Base-by-base conservation (phyloP, 2,888 invertebrate genomes). In the Phragmatobia fuliginosa region DNA sequence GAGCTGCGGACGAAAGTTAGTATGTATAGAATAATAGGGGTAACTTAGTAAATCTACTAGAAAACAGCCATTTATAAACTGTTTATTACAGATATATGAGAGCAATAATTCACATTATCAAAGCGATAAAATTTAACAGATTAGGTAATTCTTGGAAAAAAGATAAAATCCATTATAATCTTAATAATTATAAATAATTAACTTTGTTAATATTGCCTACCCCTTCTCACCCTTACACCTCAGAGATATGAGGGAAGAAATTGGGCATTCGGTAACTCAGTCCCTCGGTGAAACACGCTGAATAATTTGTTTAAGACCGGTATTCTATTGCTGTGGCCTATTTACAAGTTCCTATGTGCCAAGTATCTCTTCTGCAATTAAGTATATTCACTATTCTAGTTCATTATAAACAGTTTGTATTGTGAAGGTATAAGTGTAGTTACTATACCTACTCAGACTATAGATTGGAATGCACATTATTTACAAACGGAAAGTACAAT, bases 401-500 rank as follows among this genome's bases (percentile, higher is more conserved):
- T 0, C 2, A 11, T 52, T 0, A 25, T 25, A 52, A 25, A 25
- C 25, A n/a, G n/a, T n/a, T 25, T 25, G 10, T 25, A 14, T 3
- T 14, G 25, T 52, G 14, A 52, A 14, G 14, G 3, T 25, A 52
- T 58, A 5, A 38, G 28, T 28, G 25, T 45, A n/a, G n/a, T n/a
- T n/a, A n/a, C 52, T 52, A n/a, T 6, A 65, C 11, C 8, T 1
- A 38, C 14, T 14, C 28, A 32, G 56, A 25, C 56, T 41, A 31
- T 45, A 41, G 33, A 18, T 32, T 10, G 58, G 56, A 49, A 62
- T 41, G 32, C 38, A 28, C 64, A 49, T 65, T 71, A 52, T 67
- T 74, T 79, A 68, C 66, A 69, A 49, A 72, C 66, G 67, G 70
- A 74, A 71, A 72, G 71, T 72, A 56, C 25, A 63, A 63, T 58